Conservation (phyloP, 2,113 vertebrate genomes). For the Cyanoderma ruficeps region DNA sequence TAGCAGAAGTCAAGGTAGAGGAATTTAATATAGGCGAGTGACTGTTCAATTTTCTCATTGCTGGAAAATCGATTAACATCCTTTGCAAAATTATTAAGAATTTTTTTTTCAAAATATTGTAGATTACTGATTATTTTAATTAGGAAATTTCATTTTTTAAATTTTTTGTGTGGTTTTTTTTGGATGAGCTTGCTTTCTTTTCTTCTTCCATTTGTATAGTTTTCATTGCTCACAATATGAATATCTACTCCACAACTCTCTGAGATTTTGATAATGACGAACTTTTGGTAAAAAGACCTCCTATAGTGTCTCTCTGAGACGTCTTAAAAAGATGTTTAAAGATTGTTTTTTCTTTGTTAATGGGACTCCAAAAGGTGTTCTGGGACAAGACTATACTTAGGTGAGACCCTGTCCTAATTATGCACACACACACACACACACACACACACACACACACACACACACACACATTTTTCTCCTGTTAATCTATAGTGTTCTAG, state of each 20-base stretch:
- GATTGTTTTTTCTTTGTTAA: neutral
- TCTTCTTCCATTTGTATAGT: neutral
- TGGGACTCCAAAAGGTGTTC: neutral
- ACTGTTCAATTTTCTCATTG: neutral
- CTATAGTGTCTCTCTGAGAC: neutral
- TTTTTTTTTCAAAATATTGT: neutral
- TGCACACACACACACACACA: neutral
- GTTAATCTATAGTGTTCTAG: fast-evolving
- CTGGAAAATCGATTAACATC: neutral
- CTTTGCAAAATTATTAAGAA: neutral
- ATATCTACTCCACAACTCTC: neutral
- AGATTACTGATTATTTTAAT: neutral
- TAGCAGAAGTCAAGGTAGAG: neutral
- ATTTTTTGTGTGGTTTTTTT: neutral
- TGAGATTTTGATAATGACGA: neutral
- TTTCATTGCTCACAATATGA: neutral
- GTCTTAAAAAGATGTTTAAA: neutral
- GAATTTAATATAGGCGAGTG: neutral
- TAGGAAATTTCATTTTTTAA: neutral
- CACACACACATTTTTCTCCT: neutral
- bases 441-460: fast-evolving
- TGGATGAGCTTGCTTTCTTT: neutral
- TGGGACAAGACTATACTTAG: neutral
- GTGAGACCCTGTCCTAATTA: neutral
- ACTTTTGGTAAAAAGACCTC: neutral